Conservation (phyloP, 2,797 vertebrate species). For the Cynopterus sphinx region DNA sequence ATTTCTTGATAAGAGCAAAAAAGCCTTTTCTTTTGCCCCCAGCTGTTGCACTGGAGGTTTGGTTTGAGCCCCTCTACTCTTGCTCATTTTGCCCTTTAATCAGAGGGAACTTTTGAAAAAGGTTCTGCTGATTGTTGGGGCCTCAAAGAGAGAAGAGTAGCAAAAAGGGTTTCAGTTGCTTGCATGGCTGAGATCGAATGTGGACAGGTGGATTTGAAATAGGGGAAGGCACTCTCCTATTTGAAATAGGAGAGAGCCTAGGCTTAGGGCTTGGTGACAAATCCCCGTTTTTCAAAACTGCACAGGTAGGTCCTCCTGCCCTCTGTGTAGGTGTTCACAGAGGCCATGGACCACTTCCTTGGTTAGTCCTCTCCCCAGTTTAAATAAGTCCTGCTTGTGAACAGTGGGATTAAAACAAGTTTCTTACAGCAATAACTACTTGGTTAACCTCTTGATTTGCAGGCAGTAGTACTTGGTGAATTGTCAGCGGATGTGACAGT, state of each 20-base stretch:
- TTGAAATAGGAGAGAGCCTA: too few species aligned
- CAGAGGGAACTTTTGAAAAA: not conserved
- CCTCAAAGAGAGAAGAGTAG: not conserved
- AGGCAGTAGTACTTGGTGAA: not conserved
- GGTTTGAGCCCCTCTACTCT: not conserved
- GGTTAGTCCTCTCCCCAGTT: not conserved
- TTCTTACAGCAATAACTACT: not conserved
- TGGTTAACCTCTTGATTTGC: not conserved
- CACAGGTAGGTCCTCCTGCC: rapidly evolving
- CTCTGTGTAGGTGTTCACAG: not conserved
- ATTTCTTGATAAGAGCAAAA: not conserved
- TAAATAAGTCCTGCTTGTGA: not conserved
- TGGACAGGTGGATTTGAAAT: too few species aligned
- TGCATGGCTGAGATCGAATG: too few species aligned
- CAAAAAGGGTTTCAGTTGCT: too few species aligned
- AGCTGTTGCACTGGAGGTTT: not conserved
- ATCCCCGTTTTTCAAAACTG: not conserved
- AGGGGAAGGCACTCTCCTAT: too few species aligned
- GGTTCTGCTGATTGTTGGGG: not conserved
- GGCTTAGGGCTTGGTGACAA: not conserved
- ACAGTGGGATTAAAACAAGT: not conserved
- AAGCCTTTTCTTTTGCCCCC: not conserved
- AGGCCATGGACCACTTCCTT: not conserved
- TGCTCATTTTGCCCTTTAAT: not conserved
- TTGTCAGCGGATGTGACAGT: not conserved